Evolutionary conservation across 2,797 vertebrate species (phyloP).

Genomic region (Poliocrania exsul): DNA sequence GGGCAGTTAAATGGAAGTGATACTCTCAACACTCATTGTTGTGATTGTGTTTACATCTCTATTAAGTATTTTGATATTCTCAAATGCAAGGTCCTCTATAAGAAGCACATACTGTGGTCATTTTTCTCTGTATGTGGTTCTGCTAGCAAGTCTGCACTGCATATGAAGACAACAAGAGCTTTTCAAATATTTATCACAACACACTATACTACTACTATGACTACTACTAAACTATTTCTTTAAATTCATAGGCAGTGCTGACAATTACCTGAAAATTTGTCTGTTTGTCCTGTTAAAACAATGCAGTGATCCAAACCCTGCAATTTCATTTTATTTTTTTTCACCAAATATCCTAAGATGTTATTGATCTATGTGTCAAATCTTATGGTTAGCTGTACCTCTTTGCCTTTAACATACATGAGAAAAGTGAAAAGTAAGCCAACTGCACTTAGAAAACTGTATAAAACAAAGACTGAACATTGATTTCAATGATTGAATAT

Average conservation of each 20-base stretch:
- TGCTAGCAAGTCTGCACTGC: background rate
- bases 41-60: background rate
- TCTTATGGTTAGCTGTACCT: background rate
- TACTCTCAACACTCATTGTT: background rate
- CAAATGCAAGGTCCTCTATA: background rate
- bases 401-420: background rate
- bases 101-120: background rate
- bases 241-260: background rate
- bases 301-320: background rate
- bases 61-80: background rate
- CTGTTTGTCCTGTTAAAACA: background rate
- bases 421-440: background rate
- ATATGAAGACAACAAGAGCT: background rate
- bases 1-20: background rate
- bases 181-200: background rate
- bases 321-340: background rate
- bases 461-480: background rate
- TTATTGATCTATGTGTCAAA: background rate
- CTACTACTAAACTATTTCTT: background rate
- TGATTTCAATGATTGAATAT: background rate
- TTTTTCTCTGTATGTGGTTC: background rate
- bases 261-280: background rate
- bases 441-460: background rate
- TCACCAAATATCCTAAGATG: background rate
- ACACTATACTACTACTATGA: background rate